Conservation (phyloP, 2,797 vertebrate genomes). For the Phylloscopus collybita region DNA sequence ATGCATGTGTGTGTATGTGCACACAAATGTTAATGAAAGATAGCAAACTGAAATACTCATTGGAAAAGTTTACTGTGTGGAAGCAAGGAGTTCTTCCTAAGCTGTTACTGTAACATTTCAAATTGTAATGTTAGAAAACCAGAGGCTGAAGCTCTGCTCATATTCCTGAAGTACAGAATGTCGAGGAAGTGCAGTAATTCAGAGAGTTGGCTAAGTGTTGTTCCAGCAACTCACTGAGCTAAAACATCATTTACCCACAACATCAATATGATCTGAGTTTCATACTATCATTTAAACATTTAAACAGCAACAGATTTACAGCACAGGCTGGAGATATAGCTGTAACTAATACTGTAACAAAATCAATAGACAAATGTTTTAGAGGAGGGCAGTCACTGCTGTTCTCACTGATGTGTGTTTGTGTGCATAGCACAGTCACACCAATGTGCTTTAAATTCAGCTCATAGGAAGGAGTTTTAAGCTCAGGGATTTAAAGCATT, state of each 20-base stretch:
- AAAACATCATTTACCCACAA: slow-evolving; percentile 9
- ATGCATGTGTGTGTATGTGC: neutral
- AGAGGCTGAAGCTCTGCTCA: neutral
- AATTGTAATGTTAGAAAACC: slow-evolving; percentile 11
- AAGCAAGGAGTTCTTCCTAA: slow-evolving; percentile 26
- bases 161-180: slow-evolving; percentile 28
- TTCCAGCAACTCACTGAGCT: slow-evolving; percentile 20
- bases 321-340: slow-evolving; percentile 2
- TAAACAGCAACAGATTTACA: slow-evolving; percentile 44
- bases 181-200: slow-evolving; percentile 58
- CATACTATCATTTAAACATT: slow-evolving; percentile 42
- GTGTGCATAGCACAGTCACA: slow-evolving; percentile 27
- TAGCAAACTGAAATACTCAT: slow-evolving; percentile 28
- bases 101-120: neutral
- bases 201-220: slow-evolving; percentile 8
- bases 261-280: slow-evolving; percentile 50
- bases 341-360: slow-evolving; percentile 59
- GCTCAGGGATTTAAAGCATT: slow-evolving; percentile 56
- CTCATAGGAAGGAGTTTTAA: slow-evolving; percentile 53
- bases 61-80: slow-evolving; percentile 13
- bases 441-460: slow-evolving; percentile 65
- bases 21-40: slow-evolving; percentile 2
- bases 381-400: neutral
- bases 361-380: slow-evolving; percentile 59
- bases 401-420: slow-evolving; percentile 8